Percentiles rank a stretch among this genome's conserved stretches.
Conservation (phyloP, 2,797 vertebrate species). For the Etheostoma perlongum region DNA sequence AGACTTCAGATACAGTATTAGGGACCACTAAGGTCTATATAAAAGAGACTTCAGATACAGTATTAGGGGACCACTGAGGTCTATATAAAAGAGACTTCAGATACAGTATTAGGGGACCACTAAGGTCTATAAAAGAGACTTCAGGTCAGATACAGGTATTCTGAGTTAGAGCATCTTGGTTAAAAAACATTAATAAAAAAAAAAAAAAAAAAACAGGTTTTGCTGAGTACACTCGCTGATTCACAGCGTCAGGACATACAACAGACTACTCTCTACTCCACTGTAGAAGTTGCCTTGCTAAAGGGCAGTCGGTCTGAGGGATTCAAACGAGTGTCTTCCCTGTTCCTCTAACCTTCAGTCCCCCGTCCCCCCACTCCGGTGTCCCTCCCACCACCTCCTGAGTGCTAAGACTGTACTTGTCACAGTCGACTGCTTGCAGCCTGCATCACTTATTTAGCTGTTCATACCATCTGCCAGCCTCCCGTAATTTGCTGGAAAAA, state of each 20-base stretch:
- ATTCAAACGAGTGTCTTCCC: conserved; percentile 14
- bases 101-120: too few relatives aligned
- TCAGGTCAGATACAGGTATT: too few relatives aligned
- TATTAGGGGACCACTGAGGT: too few relatives aligned
- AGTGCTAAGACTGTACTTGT: conserved; percentile 50
- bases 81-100: too few relatives aligned
- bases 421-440: conserved; percentile 66
- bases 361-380: background rate
- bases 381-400: conserved; percentile 31
- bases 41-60: too few relatives aligned
- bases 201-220: too few relatives aligned
- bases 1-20: too few relatives aligned
- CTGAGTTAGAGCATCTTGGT: too few relatives aligned
- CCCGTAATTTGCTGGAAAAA: conserved; percentile 66
- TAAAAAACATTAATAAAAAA: too few relatives aligned
- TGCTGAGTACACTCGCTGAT: too few relatives aligned
- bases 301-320: background rate
- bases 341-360: conserved; percentile 26
- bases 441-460: conserved; percentile 74
- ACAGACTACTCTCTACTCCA: background rate
- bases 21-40: too few relatives aligned
- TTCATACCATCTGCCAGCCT: conserved; percentile 72
- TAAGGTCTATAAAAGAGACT: too few relatives aligned
- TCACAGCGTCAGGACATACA: background rate
- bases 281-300: conserved; percentile 9